Evolutionary conservation across 2,797 vertebrate species (phyloP), one percentile per base, ranked within the genome.

Genomic region (Gadopsis bispinosus): DNA sequence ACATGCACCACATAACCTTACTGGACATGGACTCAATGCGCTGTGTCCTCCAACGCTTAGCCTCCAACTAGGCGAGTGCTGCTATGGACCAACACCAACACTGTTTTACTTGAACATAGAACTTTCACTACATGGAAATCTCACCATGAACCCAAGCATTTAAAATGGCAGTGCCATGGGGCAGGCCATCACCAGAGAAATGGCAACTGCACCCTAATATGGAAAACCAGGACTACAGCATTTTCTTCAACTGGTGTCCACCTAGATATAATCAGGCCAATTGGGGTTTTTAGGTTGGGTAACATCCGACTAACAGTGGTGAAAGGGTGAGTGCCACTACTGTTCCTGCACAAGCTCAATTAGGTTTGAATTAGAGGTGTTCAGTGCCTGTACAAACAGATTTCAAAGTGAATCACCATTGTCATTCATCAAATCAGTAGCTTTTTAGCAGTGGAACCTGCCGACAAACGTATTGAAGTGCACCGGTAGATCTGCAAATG

Each of bases 171-270:
- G 22, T 7, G 5, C 37, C 1, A 3, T 17, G 6, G 9, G 55
- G 4, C 2, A 19, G 11, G 20, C 10, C 9, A 48, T 63, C n/a
- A 16, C 19, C 8, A 56, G 19, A 63, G 1, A 45, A 63, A 43
- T 33, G 5, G 9, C 9, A 54, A 19, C 19, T 11, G 22, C 29
- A 59, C 26, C 7, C 3, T 5, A 7, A 41, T 43, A 31, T 59
- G 43, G 11, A 58, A 50, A 43, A 12, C 5, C 39, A 33, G 31
- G 29, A 55, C 13, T 75, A 13, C 8, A 35, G 2, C 7, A 1
- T 9, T 51, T 59, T 63, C 59, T 20, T 73, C 48, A 39, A n/a
- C 43, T 47, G 17, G 61, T 60, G 47, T 56, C 22, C 7, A 41
- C 10, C 14, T 35, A 45, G 47, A 68, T 55, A n/a, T 55, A 50